A percentile compares a stretch with the other conserved stretches of the same genome.
Evolutionary conservation across 2,797 vertebrate genomes (phyloP).

Genomic region (Eospalax fontanierii): DNA sequence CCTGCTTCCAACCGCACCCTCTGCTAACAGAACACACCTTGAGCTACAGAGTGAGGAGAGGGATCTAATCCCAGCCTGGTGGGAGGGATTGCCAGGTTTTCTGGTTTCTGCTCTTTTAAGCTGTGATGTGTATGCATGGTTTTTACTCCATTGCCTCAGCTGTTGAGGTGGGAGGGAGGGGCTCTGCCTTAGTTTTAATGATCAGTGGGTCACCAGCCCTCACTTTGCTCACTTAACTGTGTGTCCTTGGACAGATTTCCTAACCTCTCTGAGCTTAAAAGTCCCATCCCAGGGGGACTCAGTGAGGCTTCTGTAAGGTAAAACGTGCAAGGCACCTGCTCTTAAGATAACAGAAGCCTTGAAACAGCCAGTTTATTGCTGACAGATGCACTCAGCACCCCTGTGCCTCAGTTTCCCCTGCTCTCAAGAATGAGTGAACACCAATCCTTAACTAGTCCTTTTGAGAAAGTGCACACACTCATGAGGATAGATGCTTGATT

Average conservation of each 20-base stretch:
- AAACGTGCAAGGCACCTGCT: background rate
- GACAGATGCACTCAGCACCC: background rate
- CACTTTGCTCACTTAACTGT: background rate
- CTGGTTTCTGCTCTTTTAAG: slow-evolving; percentile 31
- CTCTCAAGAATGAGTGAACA: background rate
- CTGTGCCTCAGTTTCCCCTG: slow-evolving; percentile 1
- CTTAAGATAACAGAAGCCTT: background rate
- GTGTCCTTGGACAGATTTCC: background rate
- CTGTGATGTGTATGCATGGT: background rate
- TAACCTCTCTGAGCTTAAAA: slow-evolving; percentile 26
- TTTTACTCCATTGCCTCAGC: background rate
- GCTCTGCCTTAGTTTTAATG: slow-evolving; percentile 52
- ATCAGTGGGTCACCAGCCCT: background rate
- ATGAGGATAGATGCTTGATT: background rate
- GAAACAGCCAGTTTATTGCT: background rate
- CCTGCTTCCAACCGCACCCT: background rate
- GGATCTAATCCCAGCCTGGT: background rate
- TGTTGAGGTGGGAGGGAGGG: background rate
- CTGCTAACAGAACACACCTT: slow-evolving; percentile 45
- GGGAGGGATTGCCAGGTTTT: background rate
- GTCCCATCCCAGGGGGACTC: background rate
- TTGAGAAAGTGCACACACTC: background rate
- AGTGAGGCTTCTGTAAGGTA: slow-evolving; percentile 4
- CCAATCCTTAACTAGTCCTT: background rate
- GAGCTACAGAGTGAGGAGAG: background rate